Evolutionary conservation across 2,888 invertebrate species (phyloP).

Genomic region (Napeogenes sylphis): DNA sequence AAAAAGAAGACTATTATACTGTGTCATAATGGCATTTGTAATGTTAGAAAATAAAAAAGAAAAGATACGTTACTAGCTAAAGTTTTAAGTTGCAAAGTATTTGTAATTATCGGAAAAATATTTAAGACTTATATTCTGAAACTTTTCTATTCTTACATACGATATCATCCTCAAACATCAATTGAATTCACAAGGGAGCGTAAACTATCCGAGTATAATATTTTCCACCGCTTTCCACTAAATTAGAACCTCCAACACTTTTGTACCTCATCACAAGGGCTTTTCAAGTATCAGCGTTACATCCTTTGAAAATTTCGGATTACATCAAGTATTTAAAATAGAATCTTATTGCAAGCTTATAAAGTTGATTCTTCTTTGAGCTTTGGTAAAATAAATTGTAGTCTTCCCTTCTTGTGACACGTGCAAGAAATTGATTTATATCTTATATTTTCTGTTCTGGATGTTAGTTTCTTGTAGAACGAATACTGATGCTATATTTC

Average conservation of each 20-base stretch:
- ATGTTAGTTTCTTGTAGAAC: slow-evolving; percentile 7
- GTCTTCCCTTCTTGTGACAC: slow-evolving; percentile 29
- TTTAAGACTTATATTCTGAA: no score
- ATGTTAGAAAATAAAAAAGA: no score
- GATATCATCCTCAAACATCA: slow-evolving; percentile 15
- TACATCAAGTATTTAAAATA: not conserved
- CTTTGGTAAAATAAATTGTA: slow-evolving; percentile 26
- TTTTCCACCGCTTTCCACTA: slow-evolving; percentile 56
- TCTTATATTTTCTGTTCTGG: slow-evolving; percentile 23
- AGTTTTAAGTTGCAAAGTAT: no score
- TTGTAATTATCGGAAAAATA: no score
- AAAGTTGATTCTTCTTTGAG: slow-evolving; percentile 16
- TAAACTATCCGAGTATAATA: slow-evolving; percentile 33
- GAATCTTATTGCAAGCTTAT: slow-evolving; percentile 11
- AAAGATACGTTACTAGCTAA: no score
- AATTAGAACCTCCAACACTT: slow-evolving; percentile 52
- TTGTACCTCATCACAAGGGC: slow-evolving; percentile 54
- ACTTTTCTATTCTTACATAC: no score
- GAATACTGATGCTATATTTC: slow-evolving; percentile 2
- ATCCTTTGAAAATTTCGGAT: slow-evolving; percentile 32
- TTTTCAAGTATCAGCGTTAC: slow-evolving; percentile 37
- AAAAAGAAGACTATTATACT: no score
- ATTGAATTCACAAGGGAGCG: slow-evolving; percentile 20
- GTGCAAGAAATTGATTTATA: slow-evolving; percentile 58
- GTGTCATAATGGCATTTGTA: no score